A percentile compares a stretch with the other conserved stretches of the same genome.
These are phyloP conservation scores for Struthidea cinerea DNA, from an alignment of 2,113 vertebrate genomes.

Conservation along the genomic window DNA sequence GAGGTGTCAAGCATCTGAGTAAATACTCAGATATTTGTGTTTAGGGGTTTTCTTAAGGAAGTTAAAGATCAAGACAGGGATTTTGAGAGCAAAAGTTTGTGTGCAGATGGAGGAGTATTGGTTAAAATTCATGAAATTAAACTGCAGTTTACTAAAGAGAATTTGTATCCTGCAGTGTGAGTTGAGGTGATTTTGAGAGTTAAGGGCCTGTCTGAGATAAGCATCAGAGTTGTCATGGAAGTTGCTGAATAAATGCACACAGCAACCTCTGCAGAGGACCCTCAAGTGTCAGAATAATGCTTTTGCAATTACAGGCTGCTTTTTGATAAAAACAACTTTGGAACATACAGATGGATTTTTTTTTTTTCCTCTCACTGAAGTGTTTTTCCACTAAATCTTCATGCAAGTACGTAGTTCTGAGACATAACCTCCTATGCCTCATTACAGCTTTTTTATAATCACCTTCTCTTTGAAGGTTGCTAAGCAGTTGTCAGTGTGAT, in stretches of 20 bases:
- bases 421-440: neutral
- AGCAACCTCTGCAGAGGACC: neutral
- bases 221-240: neutral
- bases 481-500: neutral
- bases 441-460: neutral
- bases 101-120: neutral
- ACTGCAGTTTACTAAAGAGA: neutral
- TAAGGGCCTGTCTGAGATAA: neutral
- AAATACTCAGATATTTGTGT: neutral
- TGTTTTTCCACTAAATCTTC: neutral
- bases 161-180: neutral
- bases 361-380: neutral
- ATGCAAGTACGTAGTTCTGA: neutral
- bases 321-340: neutral
- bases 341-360: neutral
- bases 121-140: neutral
- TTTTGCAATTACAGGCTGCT: neutral
- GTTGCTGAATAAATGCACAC: neutral
- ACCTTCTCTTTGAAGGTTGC: constrained; percentile 11
- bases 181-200: neutral
- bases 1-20: neutral
- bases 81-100: neutral
- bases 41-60: neutral
- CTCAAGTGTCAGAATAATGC: neutral
- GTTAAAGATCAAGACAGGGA: neutral